These are phyloP conservation scores for Tachuris rubrigastra DNA, from an alignment of 2,113 vertebrate species.

Conservation along the genomic window DNA sequence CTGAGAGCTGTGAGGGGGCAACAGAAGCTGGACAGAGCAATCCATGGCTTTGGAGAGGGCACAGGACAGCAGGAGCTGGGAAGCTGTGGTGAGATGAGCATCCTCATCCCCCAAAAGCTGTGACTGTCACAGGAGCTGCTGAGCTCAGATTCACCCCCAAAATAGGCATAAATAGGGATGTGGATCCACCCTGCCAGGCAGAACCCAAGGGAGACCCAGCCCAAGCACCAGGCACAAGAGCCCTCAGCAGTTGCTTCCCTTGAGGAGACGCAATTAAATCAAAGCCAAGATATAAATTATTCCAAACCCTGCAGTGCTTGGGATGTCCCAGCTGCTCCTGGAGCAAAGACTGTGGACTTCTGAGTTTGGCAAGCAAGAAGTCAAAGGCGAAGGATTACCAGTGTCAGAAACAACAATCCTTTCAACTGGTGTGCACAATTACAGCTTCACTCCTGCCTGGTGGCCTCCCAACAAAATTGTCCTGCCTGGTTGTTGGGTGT, in stretches of 20 bases:
- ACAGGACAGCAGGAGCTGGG: background rate
- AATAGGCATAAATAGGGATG: background rate
- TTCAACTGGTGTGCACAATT: background rate
- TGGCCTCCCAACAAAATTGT: background rate
- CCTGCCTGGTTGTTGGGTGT: background rate
- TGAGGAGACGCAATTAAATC: background rate
- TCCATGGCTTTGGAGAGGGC: background rate
- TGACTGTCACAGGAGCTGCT: fast-evolving
- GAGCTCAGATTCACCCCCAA: background rate
- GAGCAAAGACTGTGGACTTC: background rate
- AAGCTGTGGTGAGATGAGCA: fast-evolving
- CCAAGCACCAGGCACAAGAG: background rate
- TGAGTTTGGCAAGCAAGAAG: background rate
- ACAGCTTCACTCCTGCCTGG: slow-evolving; percentile 3
- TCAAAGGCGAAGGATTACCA: background rate
- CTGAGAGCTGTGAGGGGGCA: background rate
- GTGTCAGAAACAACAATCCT: slow-evolving; percentile 38
- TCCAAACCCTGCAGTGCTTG: background rate
- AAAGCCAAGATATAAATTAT: background rate
- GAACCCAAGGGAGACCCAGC: background rate
- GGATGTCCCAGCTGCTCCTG: background rate
- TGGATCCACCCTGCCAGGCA: background rate
- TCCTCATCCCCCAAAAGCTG: fast-evolving
- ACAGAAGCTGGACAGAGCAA: background rate
- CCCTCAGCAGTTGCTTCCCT: background rate